phyloP scores from a whole-genome alignment of 2,888 invertebrate genomes.

The Tiphia femorata region DNA sequence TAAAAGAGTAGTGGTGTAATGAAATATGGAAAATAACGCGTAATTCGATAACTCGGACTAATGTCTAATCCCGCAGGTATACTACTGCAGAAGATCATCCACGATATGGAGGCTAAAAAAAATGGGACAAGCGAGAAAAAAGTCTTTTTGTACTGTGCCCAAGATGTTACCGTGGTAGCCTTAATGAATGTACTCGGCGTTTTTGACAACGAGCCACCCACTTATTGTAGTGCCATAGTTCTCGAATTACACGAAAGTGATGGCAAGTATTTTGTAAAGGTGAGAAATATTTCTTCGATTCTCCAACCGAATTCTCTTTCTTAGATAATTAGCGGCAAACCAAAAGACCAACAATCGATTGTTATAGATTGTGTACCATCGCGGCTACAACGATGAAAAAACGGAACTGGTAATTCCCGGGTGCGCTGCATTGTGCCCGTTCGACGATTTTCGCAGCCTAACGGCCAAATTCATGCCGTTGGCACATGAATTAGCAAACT shows the following conservation, averaged over 20 bases:
- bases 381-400: conserved; percentile 23
- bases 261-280: conserved; percentile 68
- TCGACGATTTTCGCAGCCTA: conserved; percentile 39
- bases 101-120: conserved; percentile 65
- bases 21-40: background rate
- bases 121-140: conserved; percentile 67
- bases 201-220: conserved; percentile 72
- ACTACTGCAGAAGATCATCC: conserved; percentile 70
- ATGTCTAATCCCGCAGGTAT: conserved; percentile 69
- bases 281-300: conserved; percentile 45
- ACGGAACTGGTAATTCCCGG: conserved; percentile 31
- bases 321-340: too few relatives aligned
- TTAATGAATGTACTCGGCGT: conserved; percentile 72
- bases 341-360: too few relatives aligned
- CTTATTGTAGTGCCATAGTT: conserved; percentile 71
- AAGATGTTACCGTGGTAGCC: conserved; percentile 76
- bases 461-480: conserved; percentile 27
- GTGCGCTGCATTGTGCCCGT: conserved; percentile 43
- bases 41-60: background rate
- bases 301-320: background rate
- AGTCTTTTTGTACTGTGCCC: conserved; percentile 72
- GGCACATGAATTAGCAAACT: conserved; percentile 32
- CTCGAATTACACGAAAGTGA: conserved; percentile 68
- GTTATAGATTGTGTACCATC: conserved; percentile 38
- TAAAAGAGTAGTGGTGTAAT: conserved; percentile 35